phyloP scores from a whole-genome alignment of 1,140 invertebrate genomes.

The Tetragonula clypearis region DNA sequence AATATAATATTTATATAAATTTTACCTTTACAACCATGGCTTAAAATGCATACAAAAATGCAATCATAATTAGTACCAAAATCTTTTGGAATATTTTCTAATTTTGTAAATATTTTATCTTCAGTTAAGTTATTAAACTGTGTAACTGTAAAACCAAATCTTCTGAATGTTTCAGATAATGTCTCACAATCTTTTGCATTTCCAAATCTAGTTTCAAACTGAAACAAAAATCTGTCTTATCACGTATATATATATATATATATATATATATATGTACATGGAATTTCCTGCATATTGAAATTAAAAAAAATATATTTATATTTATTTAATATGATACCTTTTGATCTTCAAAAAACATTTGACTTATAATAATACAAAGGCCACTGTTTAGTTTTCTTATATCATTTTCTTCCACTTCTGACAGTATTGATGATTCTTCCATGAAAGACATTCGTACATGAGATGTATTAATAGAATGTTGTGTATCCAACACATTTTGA shows the following conservation, averaged over 20 bases:
- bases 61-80: conserved; percentile 55
- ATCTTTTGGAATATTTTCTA: conserved; percentile 45
- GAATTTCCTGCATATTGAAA: not conserved
- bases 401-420: not conserved
- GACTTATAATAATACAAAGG: conserved; percentile 67
- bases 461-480: not conserved
- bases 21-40: conserved; percentile 66
- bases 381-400: conserved; percentile 56
- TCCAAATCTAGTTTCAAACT: conserved; percentile 61
- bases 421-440: not conserved
- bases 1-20: conserved; percentile 3
- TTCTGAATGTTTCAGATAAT: conserved; percentile 58
- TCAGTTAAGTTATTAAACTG: conserved; percentile 38
- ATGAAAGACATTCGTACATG: not conserved
- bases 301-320: not conserved
- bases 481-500: conserved; percentile 44
- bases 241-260: conserved; percentile 21
- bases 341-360: conserved; percentile 49
- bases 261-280: conserved; percentile 14
- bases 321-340: conserved; percentile 29
- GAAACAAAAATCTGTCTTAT: conserved; percentile 9
- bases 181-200: conserved; percentile 40
- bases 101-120: conserved; percentile 44
- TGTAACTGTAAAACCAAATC: conserved; percentile 54
- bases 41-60: conserved; percentile 69